phyloP scores from a whole-genome alignment of 2,113 vertebrate species.

The Montifringilla adamsi region DNA sequence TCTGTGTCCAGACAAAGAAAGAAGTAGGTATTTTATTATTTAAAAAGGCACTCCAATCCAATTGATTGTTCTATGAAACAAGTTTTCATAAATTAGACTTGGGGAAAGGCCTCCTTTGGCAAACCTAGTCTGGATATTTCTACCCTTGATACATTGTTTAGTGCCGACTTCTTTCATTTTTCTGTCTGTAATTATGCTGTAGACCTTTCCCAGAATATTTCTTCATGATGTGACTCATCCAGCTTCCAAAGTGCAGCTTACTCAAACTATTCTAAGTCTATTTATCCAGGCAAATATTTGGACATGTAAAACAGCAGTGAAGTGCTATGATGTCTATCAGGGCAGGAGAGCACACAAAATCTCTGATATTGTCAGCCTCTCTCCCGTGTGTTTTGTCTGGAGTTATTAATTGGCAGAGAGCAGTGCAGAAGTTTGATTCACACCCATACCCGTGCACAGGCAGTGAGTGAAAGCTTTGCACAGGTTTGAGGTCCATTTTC shows the following conservation, averaged over 20 bases:
- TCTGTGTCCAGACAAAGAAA: neutral
- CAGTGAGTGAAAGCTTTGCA: neutral
- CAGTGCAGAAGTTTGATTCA: neutral
- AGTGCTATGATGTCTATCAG: conserved; percentile 8
- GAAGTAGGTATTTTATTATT: neutral
- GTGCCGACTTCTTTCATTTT: neutral
- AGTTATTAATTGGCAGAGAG: neutral
- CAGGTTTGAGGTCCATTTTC: neutral
- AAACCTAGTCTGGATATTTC: neutral
- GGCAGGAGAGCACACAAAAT: neutral
- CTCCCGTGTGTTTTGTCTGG: neutral
- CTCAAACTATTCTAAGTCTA: conserved; percentile 39
- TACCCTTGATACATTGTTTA: neutral
- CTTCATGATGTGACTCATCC: neutral
- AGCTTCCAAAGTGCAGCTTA: conserved; percentile 14
- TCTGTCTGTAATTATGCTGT: neutral
- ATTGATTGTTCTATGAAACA: neutral
- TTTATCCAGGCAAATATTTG: conserved; percentile 66
- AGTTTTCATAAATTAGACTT: neutral
- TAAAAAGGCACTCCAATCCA: neutral
- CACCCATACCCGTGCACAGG: neutral
- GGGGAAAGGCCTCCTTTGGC: neutral
- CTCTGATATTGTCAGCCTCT: neutral
- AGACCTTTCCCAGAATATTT: conserved; percentile 1
- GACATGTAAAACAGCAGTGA: conserved; percentile 16